These are phyloP conservation scores for Caenorhabditis remanei DNA, from an alignment of 1,140 invertebrate species.

Conservation along the genomic window DNA sequence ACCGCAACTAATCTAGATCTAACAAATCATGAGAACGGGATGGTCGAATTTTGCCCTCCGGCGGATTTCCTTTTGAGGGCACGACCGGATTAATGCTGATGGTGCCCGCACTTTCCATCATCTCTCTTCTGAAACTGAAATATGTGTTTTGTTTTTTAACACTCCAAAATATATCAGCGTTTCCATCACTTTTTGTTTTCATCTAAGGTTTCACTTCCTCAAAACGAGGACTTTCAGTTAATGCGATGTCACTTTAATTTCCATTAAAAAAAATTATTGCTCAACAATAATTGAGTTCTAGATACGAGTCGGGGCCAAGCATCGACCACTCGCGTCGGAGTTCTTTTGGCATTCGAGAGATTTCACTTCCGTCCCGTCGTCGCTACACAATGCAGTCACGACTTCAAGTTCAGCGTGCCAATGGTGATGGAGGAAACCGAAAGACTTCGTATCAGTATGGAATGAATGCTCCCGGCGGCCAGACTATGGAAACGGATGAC, in stretches of 20 bases:
- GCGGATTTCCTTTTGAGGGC: conserved; percentile 6
- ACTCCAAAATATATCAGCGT: not conserved
- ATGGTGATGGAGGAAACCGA: conserved; percentile 18
- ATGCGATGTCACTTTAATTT: not conserved
- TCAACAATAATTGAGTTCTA: not conserved
- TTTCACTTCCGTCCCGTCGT: conserved; percentile 41
- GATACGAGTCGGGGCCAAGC: conserved; percentile 37
- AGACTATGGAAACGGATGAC: conserved; percentile 1
- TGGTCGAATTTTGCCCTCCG: conserved; percentile 24
- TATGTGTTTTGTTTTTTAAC: not conserved
- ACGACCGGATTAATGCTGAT: conserved; percentile 33
- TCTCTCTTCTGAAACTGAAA: conserved; percentile 5
- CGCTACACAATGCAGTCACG: conserved; percentile 51
- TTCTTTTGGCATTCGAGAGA: conserved; percentile 44
- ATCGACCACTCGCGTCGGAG: conserved; percentile 49
- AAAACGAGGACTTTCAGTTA: not conserved
- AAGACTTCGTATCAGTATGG: conserved; percentile 46
- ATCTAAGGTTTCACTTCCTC: not conserved
- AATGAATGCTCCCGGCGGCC: not conserved
- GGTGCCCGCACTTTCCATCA: not conserved
- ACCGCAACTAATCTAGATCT: conserved; percentile 17
- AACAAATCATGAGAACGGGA: conserved; percentile 4
- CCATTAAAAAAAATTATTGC: not conserved
- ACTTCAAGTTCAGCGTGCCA: conserved; percentile 32
- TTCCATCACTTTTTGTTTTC: not conserved